phyloP scores from a whole-genome alignment of 2,113 vertebrate genomes.

The Eulacestoma nigropectus region DNA sequence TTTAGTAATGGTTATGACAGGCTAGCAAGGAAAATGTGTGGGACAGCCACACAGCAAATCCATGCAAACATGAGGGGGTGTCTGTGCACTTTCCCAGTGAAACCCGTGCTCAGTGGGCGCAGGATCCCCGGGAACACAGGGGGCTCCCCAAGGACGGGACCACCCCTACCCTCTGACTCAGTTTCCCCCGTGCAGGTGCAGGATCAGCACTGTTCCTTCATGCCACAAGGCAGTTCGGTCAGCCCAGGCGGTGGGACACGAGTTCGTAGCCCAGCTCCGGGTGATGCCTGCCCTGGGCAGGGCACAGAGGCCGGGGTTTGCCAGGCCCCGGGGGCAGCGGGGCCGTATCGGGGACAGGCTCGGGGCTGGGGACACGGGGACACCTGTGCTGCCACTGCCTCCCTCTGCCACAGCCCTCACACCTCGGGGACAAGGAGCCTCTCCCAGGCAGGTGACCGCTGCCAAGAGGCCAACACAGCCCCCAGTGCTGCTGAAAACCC shows the following conservation, averaged over 20 bases:
- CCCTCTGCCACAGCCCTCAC: neutral
- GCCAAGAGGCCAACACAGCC: neutral
- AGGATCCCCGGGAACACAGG: accelerated
- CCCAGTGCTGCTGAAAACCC: accelerated
- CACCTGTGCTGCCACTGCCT: neutral
- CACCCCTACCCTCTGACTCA: neutral
- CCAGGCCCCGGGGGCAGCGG: neutral
- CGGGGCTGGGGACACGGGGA: neutral
- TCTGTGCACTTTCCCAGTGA: neutral
- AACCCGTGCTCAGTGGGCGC: accelerated
- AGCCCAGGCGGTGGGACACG: neutral
- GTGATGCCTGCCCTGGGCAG: neutral
- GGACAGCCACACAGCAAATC: neutral
- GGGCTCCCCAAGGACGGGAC: neutral
- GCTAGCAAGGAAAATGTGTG: slow-evolving; percentile 36
- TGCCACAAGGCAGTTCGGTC: neutral
- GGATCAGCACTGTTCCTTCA: neutral
- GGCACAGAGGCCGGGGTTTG: neutral
- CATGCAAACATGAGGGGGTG: neutral
- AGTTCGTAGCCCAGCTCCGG: neutral
- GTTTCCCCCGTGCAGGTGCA: neutral
- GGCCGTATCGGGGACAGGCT: neutral
- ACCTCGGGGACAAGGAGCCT: neutral
- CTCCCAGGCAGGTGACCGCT: accelerated
- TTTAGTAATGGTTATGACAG: slow-evolving; percentile 46